Evolutionary conservation across 2,888 invertebrate genomes (phyloP).

Genomic region (Metopia argyrocephala): DNA sequence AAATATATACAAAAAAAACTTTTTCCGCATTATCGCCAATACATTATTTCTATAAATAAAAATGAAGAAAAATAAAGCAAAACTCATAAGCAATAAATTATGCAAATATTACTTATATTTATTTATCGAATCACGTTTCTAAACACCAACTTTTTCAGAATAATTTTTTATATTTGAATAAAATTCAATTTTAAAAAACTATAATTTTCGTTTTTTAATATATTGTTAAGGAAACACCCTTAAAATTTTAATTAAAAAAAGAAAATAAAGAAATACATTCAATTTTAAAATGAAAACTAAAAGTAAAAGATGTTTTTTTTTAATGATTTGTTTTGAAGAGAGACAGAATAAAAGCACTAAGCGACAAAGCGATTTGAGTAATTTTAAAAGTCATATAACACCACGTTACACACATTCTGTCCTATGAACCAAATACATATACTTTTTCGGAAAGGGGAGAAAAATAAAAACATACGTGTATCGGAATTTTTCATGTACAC

Average conservation of each 20-base stretch:
- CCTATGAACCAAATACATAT: too few relatives aligned
- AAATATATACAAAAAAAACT: conserved; percentile 5
- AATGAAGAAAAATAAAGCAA: conserved; percentile 10
- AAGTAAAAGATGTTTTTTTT: not conserved
- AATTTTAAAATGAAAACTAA: not conserved
- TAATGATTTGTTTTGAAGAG: too few relatives aligned
- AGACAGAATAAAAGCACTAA: too few relatives aligned
- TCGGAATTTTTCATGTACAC: too few relatives aligned
- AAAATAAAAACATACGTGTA: too few relatives aligned
- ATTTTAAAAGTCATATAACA: not conserved
- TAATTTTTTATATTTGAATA: conserved; percentile 1
- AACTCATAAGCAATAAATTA: conserved; percentile 22
- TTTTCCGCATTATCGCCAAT: conserved; percentile 47
- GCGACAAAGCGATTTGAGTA: not conserved
- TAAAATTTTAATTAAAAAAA: not conserved
- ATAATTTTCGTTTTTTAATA: conserved; percentile 1
- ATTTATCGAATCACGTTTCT: conserved; percentile 42
- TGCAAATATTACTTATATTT: conserved; percentile 29
- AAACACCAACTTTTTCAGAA: conserved; percentile 27
- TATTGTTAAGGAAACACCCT: conserved; percentile 12
- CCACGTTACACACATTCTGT: too few relatives aligned
- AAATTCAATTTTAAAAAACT: conserved; percentile 13
- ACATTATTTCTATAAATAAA: conserved; percentile 5
- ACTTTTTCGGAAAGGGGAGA: too few relatives aligned
- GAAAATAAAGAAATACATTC: not conserved